Evolutionary conservation across 2,888 invertebrate species (phyloP), one percentile per base, ranked within the genome.

Genomic region (Scaptomyza cyrtandrae): DNA sequence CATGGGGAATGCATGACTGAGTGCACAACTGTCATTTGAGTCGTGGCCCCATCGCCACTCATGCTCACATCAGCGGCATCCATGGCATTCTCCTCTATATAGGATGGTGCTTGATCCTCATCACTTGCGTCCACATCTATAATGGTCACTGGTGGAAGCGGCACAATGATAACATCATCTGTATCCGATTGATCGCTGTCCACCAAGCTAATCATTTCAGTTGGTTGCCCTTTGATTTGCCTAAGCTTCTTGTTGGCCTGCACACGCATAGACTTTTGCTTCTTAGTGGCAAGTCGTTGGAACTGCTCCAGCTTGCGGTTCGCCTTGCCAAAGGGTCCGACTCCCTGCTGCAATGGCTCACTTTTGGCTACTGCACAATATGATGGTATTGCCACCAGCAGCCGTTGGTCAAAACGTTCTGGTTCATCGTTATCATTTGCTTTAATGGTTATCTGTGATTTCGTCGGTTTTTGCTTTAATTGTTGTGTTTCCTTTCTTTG

Each of bases 131-230:
- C 90, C 4, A 92, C 69, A 1, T 85, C 80, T 6, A 91, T 84
- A 7, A 89, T 79, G 9, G 89, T 90, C 9, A 90, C 89, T 3
- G 91, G 86, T 9, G 89, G 87, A 16, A 89, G 14, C 0, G 90
- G 90, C 10, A 92, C 81, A 39, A 86, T 71, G 16, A 92, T 72
- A 2, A 92, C 90, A 68, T 92, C 92, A 58, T 91, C 90, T 46
- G 90, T 90, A 52, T 91, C 90, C 6, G 76, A 69, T 16, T 66
- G 80, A 5, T 87, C 84, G 27, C 78, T 78, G 3, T 83, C 78
- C 19, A 78, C 72, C n/a, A 91, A 44, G 41, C 73, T 61, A 37
- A 91, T 85, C 3, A 87, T 67, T 50, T 86, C 78, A 0, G 74
- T 41, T 6, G 69, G 57, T 4, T 57, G 45, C 1, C 27, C 24